Conservation (phyloP, 1,140 invertebrate species). For the Oryzaephilus surinamensis region DNA sequence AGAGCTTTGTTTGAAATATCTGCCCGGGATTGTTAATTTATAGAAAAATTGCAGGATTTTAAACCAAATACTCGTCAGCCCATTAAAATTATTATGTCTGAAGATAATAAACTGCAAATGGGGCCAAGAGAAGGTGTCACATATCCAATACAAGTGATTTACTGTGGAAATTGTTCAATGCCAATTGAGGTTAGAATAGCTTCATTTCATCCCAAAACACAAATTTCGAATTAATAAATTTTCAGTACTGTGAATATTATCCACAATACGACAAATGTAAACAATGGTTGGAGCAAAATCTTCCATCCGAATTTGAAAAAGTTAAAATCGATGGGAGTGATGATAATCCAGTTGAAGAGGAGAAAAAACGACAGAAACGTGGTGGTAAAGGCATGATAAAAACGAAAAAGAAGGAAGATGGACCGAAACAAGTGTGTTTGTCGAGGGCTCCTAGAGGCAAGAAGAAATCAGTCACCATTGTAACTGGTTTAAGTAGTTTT, state of each 20-base stretch:
- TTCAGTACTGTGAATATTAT: constrained; percentile 95
- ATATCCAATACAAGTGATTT: constrained; percentile 82
- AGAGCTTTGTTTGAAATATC: too few relatives aligned
- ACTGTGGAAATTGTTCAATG: constrained; percentile 92
- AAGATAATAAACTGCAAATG: constrained; percentile 25
- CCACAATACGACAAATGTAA: constrained; percentile 96
- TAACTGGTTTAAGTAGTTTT: constrained; percentile 78
- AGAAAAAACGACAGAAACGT: constrained; percentile 86
- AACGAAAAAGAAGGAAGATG: constrained; percentile 76
- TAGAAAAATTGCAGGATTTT: too few relatives aligned
- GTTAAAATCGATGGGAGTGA: constrained; percentile 59
- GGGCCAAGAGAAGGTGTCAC: constrained; percentile 45
- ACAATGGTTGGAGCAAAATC: constrained; percentile 88
- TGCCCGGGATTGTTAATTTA: too few relatives aligned
- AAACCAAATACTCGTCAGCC: too few relatives aligned
- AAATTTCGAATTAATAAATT: constrained; percentile 20
- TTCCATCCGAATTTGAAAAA: constrained; percentile 88
- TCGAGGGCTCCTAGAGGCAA: constrained; percentile 91
- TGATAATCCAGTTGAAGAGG: constrained; percentile 67
- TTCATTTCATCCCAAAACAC: background rate
- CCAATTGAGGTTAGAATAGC: constrained; percentile 64
- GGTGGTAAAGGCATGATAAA: constrained; percentile 85
- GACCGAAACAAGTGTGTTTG: constrained; percentile 68
- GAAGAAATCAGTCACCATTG: constrained; percentile 95
- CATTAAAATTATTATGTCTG: constrained; percentile 21